Evolutionary conservation across 2,888 invertebrate species (phyloP).

Genomic region (Agrochola circellaris): DNA sequence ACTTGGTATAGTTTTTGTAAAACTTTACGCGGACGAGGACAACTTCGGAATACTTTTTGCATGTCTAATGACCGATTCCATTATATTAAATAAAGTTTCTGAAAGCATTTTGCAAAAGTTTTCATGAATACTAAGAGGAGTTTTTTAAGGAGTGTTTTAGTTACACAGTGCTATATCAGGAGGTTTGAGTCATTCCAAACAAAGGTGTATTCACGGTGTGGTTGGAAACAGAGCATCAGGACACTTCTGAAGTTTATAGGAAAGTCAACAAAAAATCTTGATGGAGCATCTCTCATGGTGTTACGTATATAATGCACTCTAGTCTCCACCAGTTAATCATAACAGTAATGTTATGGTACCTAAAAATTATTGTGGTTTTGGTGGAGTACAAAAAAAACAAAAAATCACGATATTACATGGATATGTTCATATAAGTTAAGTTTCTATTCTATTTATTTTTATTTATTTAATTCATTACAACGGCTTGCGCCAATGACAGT

Average conservation of each 20-base stretch:
- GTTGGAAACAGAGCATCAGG: not conserved
- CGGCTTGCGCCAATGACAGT: no score
- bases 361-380: not conserved
- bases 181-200: no score
- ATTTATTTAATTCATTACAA: no score
- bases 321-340: not conserved
- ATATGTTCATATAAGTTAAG: no score
- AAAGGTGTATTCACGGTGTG: not conserved
- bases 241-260: no score
- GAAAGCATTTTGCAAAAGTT: slow-evolving; percentile 61
- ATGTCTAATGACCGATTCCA: slow-evolving; percentile 63
- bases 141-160: slow-evolving; percentile 46
- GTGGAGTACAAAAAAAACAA: not conserved
- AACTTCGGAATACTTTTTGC: slow-evolving; percentile 61
- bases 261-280: not conserved
- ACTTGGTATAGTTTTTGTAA: slow-evolving; percentile 54
- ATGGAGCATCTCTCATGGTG: no score
- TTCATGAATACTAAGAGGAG: slow-evolving; percentile 49
- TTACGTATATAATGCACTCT: not conserved
- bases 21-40: slow-evolving; percentile 46
- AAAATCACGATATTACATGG: no score
- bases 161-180: not conserved
- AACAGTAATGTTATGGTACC: not conserved
- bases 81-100: slow-evolving; percentile 63
- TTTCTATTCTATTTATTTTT: no score